phyloP scores from a whole-genome alignment of 2,888 invertebrate species.

The Drosophila antonietae region DNA sequence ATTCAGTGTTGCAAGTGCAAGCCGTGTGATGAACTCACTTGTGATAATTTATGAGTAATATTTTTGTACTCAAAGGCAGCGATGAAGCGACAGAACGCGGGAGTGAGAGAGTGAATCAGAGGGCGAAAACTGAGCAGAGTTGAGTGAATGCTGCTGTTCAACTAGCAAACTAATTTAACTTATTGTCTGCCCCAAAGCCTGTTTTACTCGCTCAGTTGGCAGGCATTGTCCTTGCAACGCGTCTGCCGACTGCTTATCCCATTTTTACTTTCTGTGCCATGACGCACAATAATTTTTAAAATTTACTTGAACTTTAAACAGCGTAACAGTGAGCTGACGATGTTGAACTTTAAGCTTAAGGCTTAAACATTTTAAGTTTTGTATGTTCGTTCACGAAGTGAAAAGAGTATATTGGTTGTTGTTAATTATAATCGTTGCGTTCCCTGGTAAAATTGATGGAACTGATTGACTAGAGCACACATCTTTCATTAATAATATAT shows the following conservation, averaged over 20 bases:
- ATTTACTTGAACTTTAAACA: conserved; percentile 29
- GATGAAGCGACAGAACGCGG: background rate
- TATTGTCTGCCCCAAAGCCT: conserved; percentile 32
- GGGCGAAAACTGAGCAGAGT: background rate
- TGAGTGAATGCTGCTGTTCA: conserved; percentile 12
- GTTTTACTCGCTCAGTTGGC: conserved; percentile 4
- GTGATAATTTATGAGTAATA: conserved; percentile 77
- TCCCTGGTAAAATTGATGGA: no score
- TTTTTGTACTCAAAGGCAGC: conserved; percentile 58
- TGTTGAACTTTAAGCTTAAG: conserved; percentile 3
- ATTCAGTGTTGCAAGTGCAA: conserved; percentile 44
- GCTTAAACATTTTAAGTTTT: conserved; percentile 32
- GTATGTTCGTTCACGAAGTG: background rate
- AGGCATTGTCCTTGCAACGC: conserved; percentile 7
- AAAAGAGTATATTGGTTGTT: background rate
- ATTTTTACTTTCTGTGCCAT: conserved; percentile 30
- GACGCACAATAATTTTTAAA: conserved; percentile 33
- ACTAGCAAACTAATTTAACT: conserved; percentile 44
- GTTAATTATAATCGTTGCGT: no score
- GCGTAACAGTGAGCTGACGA: background rate
- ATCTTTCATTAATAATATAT: no score
- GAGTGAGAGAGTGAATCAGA: background rate
- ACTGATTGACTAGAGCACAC: no score
- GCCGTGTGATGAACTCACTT: conserved; percentile 72
- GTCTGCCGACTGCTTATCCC: conserved; percentile 25